Base-by-base conservation (phyloP, 2,888 invertebrate genomes). In the Chalcis sispes region DNA sequence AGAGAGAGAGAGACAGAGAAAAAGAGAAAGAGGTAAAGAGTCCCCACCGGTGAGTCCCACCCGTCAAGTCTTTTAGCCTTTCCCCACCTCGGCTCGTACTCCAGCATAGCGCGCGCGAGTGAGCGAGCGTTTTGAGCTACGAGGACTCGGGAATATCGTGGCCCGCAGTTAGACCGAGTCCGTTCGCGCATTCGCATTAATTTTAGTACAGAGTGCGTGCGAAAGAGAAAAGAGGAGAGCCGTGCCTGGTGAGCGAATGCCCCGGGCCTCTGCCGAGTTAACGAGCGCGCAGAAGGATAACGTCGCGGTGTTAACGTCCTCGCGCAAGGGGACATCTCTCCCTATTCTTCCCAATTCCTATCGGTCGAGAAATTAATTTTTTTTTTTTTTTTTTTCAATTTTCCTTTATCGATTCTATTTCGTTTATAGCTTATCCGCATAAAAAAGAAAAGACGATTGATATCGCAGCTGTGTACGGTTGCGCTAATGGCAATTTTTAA, bases 141-240 rank as follows among this genome's bases (percentile, higher is more conserved):
- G 81, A 80, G 81, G 80, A 79, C 81, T 84, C 82, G 81, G 81
- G 15, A 81, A 81, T 83, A 83, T 81, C 85, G 83, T 83, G 84
- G 84, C 80, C 86, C 87, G 85, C 87, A 88, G 88, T 88, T 85
- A 85, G 84, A 85, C 85, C 85, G 86, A 87, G 87, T 87, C 86
- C 87, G 86, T 82, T 87, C 88, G 87, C 86, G 87, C 83, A 87
- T 86, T 87, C 87, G 85, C 87, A 87, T 85, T 87, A 81, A 83
- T 83, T 80, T 77, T 80, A n/a, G 80, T 79, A 59, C 58, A n/a
- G 1, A 18, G 40, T 7, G 25, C 20, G 13, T 50, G 32, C 5
- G 23, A 62, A 27, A 23, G 42, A 40, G 46, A 61, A 36, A 32
- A n/a, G n/a, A n/a, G n/a, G 32, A 25, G 25, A 32, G 32, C 13